Evolutionary conservation across 2,888 invertebrate genomes (phyloP).

Genomic region (Automeris io): DNA sequence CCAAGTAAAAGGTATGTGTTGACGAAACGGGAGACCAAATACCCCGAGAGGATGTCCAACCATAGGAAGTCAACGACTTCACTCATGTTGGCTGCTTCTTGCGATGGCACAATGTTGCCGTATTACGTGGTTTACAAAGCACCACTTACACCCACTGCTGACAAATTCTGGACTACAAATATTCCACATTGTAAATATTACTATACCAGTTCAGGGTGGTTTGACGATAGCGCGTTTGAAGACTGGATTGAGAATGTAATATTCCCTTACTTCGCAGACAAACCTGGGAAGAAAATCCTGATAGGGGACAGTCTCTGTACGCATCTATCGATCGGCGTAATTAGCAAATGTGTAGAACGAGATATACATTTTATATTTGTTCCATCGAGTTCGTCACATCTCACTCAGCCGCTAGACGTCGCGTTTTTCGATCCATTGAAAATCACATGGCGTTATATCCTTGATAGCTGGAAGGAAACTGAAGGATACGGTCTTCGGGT

Average conservation of each 20-base stretch:
- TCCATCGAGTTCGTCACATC: slow-evolving; percentile 11
- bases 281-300: slow-evolving; percentile 30
- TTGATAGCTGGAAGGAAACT: too few species aligned
- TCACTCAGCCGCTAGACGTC: slow-evolving; percentile 33
- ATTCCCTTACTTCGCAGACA: slow-evolving; percentile 20
- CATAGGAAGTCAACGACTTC: slow-evolving; percentile 1
- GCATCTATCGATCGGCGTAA: slow-evolving; percentile 12
- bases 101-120: background rate
- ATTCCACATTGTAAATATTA: too few species aligned
- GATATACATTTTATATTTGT: slow-evolving; percentile 10
- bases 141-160: background rate
- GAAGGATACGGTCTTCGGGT: too few species aligned
- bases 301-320: slow-evolving; percentile 37
- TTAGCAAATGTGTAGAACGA: slow-evolving; percentile 11
- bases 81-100: slow-evolving; percentile 4
- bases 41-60: slow-evolving; percentile 5
- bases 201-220: slow-evolving; percentile 33
- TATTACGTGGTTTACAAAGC: slow-evolving; percentile 6
- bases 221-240: slow-evolving; percentile 33
- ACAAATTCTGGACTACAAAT: slow-evolving; percentile 1
- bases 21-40: slow-evolving; percentile 3
- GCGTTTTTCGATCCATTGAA: too few species aligned
- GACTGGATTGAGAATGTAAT: slow-evolving; percentile 30
- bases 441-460: too few species aligned
- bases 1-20: slow-evolving; percentile 3